Percentiles rank a stretch among this genome's conserved stretches.
phyloP scores from a whole-genome alignment of 1,140 invertebrate genomes.

The Bradysia coprophila region DNA sequence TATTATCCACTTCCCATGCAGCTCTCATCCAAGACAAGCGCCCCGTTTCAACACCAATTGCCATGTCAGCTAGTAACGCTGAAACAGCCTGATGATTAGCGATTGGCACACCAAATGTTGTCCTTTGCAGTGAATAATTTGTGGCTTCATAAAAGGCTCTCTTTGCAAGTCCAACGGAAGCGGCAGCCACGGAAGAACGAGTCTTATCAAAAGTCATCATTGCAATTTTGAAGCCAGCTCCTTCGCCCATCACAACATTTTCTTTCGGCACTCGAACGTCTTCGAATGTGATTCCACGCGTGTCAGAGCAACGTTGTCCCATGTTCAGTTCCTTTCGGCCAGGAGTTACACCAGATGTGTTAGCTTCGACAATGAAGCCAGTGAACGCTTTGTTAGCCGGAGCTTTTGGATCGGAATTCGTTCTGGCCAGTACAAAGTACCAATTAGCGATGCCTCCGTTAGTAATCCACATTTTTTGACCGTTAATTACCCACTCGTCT shows the following conservation, averaged over 20 bases:
- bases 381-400: slow-evolving; percentile 85
- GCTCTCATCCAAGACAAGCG: slow-evolving; percentile 70
- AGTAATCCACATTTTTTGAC: slow-evolving; percentile 99
- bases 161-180: slow-evolving; percentile 75
- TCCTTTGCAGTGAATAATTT: slow-evolving; percentile 84
- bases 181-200: slow-evolving; percentile 53
- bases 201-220: slow-evolving; percentile 94
- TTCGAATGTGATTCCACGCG: slow-evolving; percentile 91
- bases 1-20: slow-evolving; percentile 84
- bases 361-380: slow-evolving; percentile 88
- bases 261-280: slow-evolving; percentile 90
- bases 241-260: slow-evolving; percentile 77
- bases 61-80: slow-evolving; percentile 95
- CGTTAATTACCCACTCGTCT: slow-evolving; percentile 87
- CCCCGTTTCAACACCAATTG: slow-evolving; percentile 73
- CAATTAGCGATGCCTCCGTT: slow-evolving; percentile 93
- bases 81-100: slow-evolving; percentile 31
- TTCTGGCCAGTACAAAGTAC: slow-evolving; percentile 93
- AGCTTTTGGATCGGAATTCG: slow-evolving; percentile 82
- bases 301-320: slow-evolving; percentile 93
- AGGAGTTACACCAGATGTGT: slow-evolving; percentile 64
- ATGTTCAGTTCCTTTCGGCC: slow-evolving; percentile 94
- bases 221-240: slow-evolving; percentile 89
- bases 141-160: slow-evolving; percentile 83
- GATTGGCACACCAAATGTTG: slow-evolving; percentile 78